Percentiles rank a stretch among this genome's conserved stretches.
phyloP scores from a whole-genome alignment of 2,888 invertebrate genomes.

The Blomia tropicalis region DNA sequence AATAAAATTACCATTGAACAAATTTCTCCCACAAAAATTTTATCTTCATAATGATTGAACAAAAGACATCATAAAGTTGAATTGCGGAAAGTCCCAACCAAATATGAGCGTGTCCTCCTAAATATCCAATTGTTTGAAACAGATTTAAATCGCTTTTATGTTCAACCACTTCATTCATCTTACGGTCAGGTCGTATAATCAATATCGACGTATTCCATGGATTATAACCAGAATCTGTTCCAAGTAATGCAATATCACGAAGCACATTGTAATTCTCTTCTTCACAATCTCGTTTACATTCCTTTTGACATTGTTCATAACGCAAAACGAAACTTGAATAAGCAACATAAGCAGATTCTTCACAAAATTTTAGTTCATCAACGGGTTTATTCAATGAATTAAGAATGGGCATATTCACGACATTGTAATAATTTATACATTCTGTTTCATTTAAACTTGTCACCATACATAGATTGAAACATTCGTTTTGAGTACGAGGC shows the following conservation, averaged over 20 bases:
- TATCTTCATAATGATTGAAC: not conserved
- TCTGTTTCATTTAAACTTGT: too few species aligned
- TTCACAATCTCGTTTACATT: not conserved
- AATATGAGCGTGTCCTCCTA: not conserved
- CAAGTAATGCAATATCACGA: not conserved
- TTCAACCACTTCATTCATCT: not conserved
- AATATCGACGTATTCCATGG: not conserved
- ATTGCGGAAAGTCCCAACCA: not conserved
- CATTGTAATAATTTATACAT: not conserved
- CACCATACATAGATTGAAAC: not conserved
- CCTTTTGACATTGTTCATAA: not conserved
- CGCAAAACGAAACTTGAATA: not conserved
- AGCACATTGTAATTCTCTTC: not conserved
- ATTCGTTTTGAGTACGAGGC: constrained; percentile 2
- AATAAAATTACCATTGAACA: constrained; percentile 4
- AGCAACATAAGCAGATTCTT: not conserved
- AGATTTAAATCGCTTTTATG: constrained; percentile 2
- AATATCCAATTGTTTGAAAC: not conserved
- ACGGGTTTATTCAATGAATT: not conserved
- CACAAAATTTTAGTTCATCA: not conserved
- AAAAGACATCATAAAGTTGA: constrained; percentile 4
- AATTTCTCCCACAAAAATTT: not conserved
- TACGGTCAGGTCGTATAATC: not conserved
- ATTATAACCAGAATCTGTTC: not conserved
- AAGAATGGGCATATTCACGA: not conserved